Evolutionary conservation across 2,888 invertebrate species (phyloP).

Genomic region (Notodonta dromedarius): DNA sequence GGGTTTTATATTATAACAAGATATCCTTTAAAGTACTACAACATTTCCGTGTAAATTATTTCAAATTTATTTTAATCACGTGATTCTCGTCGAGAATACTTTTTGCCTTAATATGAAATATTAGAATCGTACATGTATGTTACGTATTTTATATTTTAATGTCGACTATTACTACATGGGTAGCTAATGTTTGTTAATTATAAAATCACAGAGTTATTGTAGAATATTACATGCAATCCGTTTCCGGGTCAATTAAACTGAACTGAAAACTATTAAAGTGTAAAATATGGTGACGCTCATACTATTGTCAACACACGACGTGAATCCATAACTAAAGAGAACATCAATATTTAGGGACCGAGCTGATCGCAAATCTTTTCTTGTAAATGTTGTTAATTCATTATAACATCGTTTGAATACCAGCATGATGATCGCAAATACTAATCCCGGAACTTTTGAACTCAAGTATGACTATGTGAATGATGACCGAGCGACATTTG

Average conservation of each 20-base stretch:
- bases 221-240: constrained; percentile 11
- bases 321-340: constrained; percentile 16
- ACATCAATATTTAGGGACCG: constrained; percentile 39
- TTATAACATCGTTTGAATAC: constrained; percentile 14
- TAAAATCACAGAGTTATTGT: constrained; percentile 9
- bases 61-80: constrained; percentile 18
- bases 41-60: background rate
- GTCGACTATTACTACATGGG: constrained; percentile 12
- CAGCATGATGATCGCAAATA: background rate
- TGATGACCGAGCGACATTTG: constrained; percentile 22
- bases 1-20: no score
- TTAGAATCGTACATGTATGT: constrained; percentile 6
- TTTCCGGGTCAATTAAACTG: constrained; percentile 22
- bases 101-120: constrained; percentile 16
- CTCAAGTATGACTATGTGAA: background rate
- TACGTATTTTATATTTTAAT: constrained; percentile 4
- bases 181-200: constrained; percentile 13
- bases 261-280: background rate
- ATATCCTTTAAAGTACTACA: background rate
- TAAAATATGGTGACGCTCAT: constrained; percentile 19
- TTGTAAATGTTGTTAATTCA: constrained; percentile 28
- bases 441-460: background rate
- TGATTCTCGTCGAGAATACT: constrained; percentile 17
- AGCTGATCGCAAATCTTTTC: constrained; percentile 26
- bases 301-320: constrained; percentile 12